These are phyloP conservation scores for Lasioglossum figueresi DNA, from an alignment of 2,888 invertebrate species.

Conservation along the genomic window DNA sequence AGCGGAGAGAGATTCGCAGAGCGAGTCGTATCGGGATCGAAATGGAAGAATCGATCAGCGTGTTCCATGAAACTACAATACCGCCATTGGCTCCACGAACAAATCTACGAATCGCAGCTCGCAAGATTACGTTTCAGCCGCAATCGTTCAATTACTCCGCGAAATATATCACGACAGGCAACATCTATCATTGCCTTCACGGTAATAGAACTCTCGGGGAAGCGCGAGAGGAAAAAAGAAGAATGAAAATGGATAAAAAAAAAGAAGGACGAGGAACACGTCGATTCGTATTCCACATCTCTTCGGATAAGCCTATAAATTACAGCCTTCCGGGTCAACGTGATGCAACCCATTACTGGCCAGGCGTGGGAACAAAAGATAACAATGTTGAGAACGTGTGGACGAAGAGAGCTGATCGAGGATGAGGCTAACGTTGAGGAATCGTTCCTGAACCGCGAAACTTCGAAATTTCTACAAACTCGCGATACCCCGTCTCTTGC, in stretches of 20 bases:
- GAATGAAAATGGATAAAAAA: neutral
- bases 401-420: neutral
- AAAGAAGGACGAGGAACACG: neutral
- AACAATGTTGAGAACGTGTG: constrained; percentile 37
- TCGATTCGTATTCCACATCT: constrained; percentile 38
- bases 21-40: neutral
- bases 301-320: constrained; percentile 43
- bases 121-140: neutral
- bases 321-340: constrained; percentile 47
- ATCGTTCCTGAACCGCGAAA: constrained; percentile 2
- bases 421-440: constrained; percentile 22
- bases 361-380: constrained; percentile 51
- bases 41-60: neutral
- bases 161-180: neutral
- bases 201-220: constrained; percentile 4
- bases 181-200: neutral
- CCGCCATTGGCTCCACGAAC: neutral
- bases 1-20: neutral
- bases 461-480: neutral
- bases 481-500: neutral
- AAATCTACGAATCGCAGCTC: neutral
- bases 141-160: neutral
- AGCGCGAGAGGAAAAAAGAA: neutral
- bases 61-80: neutral
- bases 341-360: constrained; percentile 24